Base-by-base conservation (phyloP, 2,113 vertebrate genomes). In the Heteronetta atricapilla region DNA sequence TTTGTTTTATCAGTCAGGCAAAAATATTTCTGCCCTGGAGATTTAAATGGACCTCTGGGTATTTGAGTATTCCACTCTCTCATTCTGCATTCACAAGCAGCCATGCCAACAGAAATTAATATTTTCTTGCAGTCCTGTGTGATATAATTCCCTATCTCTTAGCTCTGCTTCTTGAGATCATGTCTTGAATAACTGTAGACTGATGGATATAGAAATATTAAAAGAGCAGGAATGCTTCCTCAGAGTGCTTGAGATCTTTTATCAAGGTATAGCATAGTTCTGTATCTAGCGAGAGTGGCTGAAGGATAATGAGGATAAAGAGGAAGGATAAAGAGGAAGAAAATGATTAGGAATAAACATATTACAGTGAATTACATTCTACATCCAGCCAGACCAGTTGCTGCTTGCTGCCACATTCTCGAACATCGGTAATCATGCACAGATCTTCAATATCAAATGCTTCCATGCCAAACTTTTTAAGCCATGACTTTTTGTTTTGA, bases 1-100 rank as follows among this genome's bases (percentile, higher is more conserved):
- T 89, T 94, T 91, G 62, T 87, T 91, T 80, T 59, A 63, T 60
- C 93, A 69, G 72, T 52, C 42, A 50, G 36, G 92, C 55, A 91
- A 66, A 88, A 82, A 70, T 8, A 7, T 5, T 68, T 20, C 66
- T 69, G 34, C 72, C 40, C 69, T 34, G n/a, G 77, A 36, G 86
- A 73, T 59, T 48, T 55, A 25, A 75, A 40, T 23, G 23, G 29
- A 34, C 70, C 72, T 78, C 79, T 40, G 94, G 63, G 40, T 46
- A 56, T 76, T 64, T 66, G 76, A 74, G 59, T 74, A 63, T 64
- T 78, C 84, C 33, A 1, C 56, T 50, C 64, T 36, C 52, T 94
- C 88, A 59, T 7, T 3, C 75, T 86, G 84, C 73, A 90, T 62
- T 81, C 63, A 44, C 23, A 34, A 34, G 63, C 82, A 92, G 93